Base-by-base conservation (phyloP, 1,140 invertebrate genomes). In the Anastrepha ludens region DNA sequence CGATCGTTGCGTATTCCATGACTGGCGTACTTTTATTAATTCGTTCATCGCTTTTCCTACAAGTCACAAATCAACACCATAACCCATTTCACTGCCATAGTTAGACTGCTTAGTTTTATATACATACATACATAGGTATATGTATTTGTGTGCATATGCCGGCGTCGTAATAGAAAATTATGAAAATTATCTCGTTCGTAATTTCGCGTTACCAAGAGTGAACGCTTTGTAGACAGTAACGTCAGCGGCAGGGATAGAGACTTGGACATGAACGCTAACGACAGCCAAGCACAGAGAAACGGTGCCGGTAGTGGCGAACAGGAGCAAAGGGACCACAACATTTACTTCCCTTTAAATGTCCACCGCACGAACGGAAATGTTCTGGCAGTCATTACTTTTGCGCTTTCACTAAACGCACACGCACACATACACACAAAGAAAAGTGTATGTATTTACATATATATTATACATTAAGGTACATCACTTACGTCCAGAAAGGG, bases 291-390 rank as follows among this genome's bases (percentile, higher is more conserved):
- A 13, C n/a, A 47, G 74, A 29, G 29, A 58, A 81, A 81, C 47
- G n/a, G 74, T 81, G 74, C 74, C 74, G 74, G 74, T 81, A 81
- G 74, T 81, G 74, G 74, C 11, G 74, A 81, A 81, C 47, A 81
- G 74, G 47, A 81, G 74, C 74, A 81, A 81, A 81, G 55, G 74
- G 44, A 81, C 74, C 74, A 81, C 74, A 81, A 81, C 74, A 81
- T 55, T 50, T 17, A 81, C 74, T 81, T 81, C 74, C 74, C 70
- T 39, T 81, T 81, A 55, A 81, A 81, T 81, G 74, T 81, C 47
- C 74, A 81, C 74, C 74, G 74, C 74, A 81, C n/a, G 20, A 81
- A 81, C 74, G 74, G 74, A 81, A 81, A 81, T 81, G 74, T 81
- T 81, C 47, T 81, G 74, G 47, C 74, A 81, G 74, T 81, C 74